A percentile compares a stretch with the other conserved stretches of the same genome.
phyloP scores from a whole-genome alignment of 2,888 invertebrate species.

The Cheilosia vulpina region DNA sequence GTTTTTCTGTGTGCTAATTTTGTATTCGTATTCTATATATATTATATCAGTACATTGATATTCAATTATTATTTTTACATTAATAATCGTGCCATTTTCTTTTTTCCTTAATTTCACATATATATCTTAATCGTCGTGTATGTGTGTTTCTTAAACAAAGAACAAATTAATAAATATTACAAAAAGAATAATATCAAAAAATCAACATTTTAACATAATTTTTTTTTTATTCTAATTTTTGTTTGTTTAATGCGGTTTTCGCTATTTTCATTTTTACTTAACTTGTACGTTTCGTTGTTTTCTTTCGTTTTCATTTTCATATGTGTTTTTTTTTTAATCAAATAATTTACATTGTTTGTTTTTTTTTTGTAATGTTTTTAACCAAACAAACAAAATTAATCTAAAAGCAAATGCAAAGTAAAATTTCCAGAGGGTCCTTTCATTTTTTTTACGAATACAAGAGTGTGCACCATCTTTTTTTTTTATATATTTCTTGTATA shows the following conservation, averaged over 20 bases:
- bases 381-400: constrained; percentile 65
- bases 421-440: constrained; percentile 77
- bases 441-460: constrained; percentile 81
- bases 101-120: constrained; percentile 70
- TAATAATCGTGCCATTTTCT: constrained; percentile 72
- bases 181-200: constrained; percentile 40
- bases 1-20: constrained; percentile 83
- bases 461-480: constrained; percentile 79
- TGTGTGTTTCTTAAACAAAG: constrained; percentile 80
- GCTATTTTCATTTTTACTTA: constrained; percentile 74
- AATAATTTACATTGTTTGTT: constrained; percentile 61
- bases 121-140: constrained; percentile 80
- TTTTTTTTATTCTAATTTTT: constrained; percentile 68
- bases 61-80: constrained; percentile 67
- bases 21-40: constrained; percentile 80
- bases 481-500: constrained; percentile 64
- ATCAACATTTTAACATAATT: constrained; percentile 57
- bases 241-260: constrained; percentile 66
- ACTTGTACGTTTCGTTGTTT: constrained; percentile 68
- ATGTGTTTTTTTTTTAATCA: constrained; percentile 50
- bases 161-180: constrained; percentile 69
- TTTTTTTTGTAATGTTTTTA: constrained; percentile 59
- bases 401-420: constrained; percentile 44
- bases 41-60: constrained; percentile 73
- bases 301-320: constrained; percentile 62